Base-by-base conservation (phyloP, 2,113 vertebrate species). In the Emberiza fucata region DNA sequence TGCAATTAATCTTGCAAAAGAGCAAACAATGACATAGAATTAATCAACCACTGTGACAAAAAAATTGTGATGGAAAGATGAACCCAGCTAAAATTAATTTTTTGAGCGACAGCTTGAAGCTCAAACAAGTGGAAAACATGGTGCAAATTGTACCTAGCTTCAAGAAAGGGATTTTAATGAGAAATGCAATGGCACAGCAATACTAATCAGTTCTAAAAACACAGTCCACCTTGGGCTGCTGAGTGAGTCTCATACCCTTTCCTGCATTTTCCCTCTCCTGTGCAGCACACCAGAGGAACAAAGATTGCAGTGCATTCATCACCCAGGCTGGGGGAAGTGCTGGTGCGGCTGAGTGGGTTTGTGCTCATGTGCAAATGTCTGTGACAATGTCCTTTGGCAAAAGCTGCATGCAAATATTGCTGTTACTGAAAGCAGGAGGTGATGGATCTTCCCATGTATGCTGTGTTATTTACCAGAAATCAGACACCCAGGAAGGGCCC, bases 1-100 rank as follows among this genome's bases (percentile, higher is more conserved):
- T 94, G 91, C 89, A 96, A 97, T 97, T 97, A 96, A 97, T 96
- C 96, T 96, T 95, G 87, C 80, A 92, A 88, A 85, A 94, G 83
- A 95, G 90, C 89, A 97, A 97, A 97, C 94, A 96, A 95, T 86
- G 90, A 63, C 80, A 95, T 40, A 48, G 80, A 94, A 96, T 97
- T 97, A 97, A 97, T 97, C 97, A 97, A 83, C 76, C 57, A 57
- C 79, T 66, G 65, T 96, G 91, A 91, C 93, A 95, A 96, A 96
- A 97, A 94, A 91, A 95, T 64, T 69, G 68, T 94, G 92, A 95
- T 93, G 82, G 92, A 95, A 95, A 95, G 95, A 95, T 91, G 95
- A 97, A 93, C 75, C 87, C 72, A 40, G 80, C 80, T 90, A 54
- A 97, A 96, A 97, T 96, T 95, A 95, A 90, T 94, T 95, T 96